phyloP scores from a whole-genome alignment of 1,140 invertebrate genomes.

The Bradysia coprophila region DNA sequence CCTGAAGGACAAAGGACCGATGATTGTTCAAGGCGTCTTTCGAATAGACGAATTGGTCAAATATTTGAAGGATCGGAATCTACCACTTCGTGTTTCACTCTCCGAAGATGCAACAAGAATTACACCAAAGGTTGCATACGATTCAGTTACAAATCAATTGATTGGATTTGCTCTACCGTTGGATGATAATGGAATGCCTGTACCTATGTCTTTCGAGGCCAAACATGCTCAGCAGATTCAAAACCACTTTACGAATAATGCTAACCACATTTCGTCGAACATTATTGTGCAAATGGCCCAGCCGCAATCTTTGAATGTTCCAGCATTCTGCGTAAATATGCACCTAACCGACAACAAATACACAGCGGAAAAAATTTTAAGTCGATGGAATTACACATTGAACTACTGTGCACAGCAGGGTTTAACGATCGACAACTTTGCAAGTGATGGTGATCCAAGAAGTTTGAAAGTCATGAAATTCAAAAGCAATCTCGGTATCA shows the following conservation, averaged over 20 bases:
- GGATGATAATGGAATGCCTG: not conserved
- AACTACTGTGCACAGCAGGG: not conserved
- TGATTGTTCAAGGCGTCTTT: not conserved
- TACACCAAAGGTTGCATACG: not conserved
- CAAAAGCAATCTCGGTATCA: not conserved
- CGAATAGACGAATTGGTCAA: not conserved
- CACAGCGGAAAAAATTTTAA: not conserved
- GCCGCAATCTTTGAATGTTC: not conserved
- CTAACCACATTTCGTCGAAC: not conserved
- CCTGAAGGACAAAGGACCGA: not conserved
- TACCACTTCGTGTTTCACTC: not conserved
- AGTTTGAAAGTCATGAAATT: not conserved
- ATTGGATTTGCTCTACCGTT: not conserved
- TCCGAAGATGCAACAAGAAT: not conserved
- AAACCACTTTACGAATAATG: not conserved
- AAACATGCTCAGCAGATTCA: not conserved
- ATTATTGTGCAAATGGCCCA: not conserved
- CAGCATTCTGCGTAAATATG: not conserved
- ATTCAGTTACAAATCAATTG: not conserved
- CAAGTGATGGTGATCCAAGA: not conserved
- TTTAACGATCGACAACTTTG: not conserved
- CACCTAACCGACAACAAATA: not conserved
- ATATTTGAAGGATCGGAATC: not conserved
- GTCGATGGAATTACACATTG: not conserved
- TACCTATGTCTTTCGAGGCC: not conserved